Evolutionary conservation across 2,113 vertebrate genomes (phyloP), one percentile per base, ranked within the genome.

Genomic region (Siniperca chuatsi): DNA sequence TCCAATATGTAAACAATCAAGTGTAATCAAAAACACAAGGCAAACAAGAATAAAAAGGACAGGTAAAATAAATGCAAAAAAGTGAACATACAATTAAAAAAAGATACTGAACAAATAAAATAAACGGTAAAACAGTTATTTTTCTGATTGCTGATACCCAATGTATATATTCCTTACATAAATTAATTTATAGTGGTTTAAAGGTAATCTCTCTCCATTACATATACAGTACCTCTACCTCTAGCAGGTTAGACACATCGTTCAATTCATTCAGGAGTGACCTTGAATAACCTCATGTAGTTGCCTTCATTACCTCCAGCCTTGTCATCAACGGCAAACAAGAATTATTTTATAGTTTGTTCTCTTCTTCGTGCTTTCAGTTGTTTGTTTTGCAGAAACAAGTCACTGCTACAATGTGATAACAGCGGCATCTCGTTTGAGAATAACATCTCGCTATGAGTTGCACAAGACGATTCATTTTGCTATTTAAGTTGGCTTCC

Each of bases 401-500:
- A 65, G 68, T 81, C 64, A 55, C 21, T 8, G 52, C 44, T 29
- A n/a, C 37, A 9, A 6, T 1, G 1, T 62, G 21, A 25, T 10
- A 72, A 29, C 20, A 35, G 12, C 40, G 18, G 64, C 2, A 8
- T 1, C 54, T 58, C 16, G 21, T n/a, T 23, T 23, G 29, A 73
- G 71, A 54, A 44, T 46, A 55, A 48, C 52, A 13, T 50, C 64
- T 73, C 4, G 0, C 15, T n/a, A 4, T 20, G 29, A 8, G 23
- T 79, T 75, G 25, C 37, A 76, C 66, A 52, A 60, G 29, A 50
- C n/a, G 25, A 62, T 33, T 82, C 0, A 12, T 48, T 65, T 25
- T 65, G 12, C 35, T 71, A 9, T 84, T 62, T 66, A 35, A 60
- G n/a, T 77, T 66, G 48, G 2, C 64, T 74, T 67, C 23, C 4